Evolutionary conservation across 2,113 vertebrate genomes (phyloP).

Genomic region (Mastomys coucha): DNA sequence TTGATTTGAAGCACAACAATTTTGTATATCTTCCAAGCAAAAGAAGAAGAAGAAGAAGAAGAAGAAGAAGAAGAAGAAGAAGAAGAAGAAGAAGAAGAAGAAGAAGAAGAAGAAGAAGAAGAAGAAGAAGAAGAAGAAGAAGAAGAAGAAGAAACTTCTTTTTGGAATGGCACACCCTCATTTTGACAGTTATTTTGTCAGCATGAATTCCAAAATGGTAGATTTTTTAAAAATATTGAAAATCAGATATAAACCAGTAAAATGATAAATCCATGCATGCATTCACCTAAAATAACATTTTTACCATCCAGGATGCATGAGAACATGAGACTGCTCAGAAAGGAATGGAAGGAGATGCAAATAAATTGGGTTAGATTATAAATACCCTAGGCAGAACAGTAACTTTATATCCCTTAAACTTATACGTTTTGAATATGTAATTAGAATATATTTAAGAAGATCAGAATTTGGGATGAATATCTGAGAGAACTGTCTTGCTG

Average conservation of each 20-base stretch:
- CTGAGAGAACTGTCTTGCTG: background rate
- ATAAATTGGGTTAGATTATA: background rate
- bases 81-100: no score
- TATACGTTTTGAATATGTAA: background rate
- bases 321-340: background rate
- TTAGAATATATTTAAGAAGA: constrained; percentile 1
- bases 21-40: constrained; percentile 20
- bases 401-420: background rate
- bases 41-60: no score
- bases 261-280: background rate
- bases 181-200: constrained; percentile 56
- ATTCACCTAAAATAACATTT: background rate
- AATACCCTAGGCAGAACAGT: background rate
- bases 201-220: background rate
- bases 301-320: background rate
- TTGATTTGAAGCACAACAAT: constrained; percentile 51
- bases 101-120: no score
- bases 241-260: background rate
- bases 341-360: background rate
- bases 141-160: background rate
- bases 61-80: no score
- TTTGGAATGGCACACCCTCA: background rate
- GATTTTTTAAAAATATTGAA: background rate
- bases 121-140: no score
- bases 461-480: background rate